Conservation (phyloP, 2,797 vertebrate genomes). For the Cyclopterus lumpus region DNA sequence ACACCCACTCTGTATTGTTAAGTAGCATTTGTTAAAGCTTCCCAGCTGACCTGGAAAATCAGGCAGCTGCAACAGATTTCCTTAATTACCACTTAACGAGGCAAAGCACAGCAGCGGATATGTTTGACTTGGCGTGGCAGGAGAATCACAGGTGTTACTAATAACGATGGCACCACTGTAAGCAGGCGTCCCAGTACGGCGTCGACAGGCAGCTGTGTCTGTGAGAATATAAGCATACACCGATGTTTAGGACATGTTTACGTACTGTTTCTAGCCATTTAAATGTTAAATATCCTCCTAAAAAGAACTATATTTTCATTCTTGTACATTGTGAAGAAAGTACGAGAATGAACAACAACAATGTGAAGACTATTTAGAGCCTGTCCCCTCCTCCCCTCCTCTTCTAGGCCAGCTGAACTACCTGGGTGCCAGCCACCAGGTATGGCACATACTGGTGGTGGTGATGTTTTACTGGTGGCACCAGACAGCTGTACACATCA, state of each 20-base stretch:
- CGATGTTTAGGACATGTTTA: not conserved
- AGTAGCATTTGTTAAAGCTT: not conserved
- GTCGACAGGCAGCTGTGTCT: not conserved
- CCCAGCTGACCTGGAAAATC: not conserved
- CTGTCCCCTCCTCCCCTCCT: not conserved
- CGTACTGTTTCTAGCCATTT: not conserved
- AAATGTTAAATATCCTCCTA: not conserved
- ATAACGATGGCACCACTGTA: not conserved
- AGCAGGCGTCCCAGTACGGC: too few species aligned
- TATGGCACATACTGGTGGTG: conserved; percentile 98
- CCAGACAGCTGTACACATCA: conserved; percentile 93
- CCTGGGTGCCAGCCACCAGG: conserved; percentile 96
- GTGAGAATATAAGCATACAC: not conserved
- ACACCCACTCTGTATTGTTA: not conserved
- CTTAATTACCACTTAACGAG: not conserved
- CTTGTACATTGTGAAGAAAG: not conserved
- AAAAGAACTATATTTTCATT: not conserved
- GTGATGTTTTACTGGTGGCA: conserved; percentile 99
- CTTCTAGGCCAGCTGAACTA: conserved; percentile 95
- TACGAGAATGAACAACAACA: not conserved
- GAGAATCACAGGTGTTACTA: not conserved
- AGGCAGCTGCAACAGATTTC: not conserved
- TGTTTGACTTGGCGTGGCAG: not conserved
- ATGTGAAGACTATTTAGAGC: not conserved
- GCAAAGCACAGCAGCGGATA: not conserved